Evolutionary conservation across 2,113 vertebrate species (phyloP), one percentile per base, ranked within the genome.

Genomic region (Otis tarda): DNA sequence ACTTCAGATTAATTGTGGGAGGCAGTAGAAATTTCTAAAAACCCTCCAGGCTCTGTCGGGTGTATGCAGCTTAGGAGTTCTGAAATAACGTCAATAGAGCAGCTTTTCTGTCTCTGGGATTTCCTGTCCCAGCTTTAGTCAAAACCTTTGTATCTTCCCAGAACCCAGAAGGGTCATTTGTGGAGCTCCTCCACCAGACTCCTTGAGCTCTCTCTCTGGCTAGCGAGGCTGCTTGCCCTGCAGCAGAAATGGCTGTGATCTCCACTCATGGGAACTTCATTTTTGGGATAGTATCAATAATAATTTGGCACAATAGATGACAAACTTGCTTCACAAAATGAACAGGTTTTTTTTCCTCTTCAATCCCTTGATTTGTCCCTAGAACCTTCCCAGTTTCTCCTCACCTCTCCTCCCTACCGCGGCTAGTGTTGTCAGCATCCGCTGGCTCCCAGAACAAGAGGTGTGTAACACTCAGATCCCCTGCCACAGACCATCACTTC

Each of bases 301-400:
- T 41, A 83, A 47, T 53, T 53, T 53, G 45, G 50, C n/a, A 73
- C 21, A 81, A 49, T 18, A 75, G 60, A 39, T 30, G 45, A 78
- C 49, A 70, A 60, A 45, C 79, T 67, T 59, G 31, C 59, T 93
- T 24, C 68, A 70, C 59, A 31, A 89, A 61, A 73, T 56, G 33
- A 95, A 56, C 6, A 39, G 24, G 21, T 33, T 84, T 95, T 93
- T 73, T 95, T 93, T 43, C 68, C 91, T 78, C 21, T 83, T 69
- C 22, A 68, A 45, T 81, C 56, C 37, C 86, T 92, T 74, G 18
- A 16, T 81, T 64, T 81, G 60, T 37, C 31, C 31, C 47, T 83
- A 67, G 60, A 77, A 67, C 28, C 15, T 43, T 35, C 24, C 19
- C 19, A 5, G 33, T 76, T 90, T 83, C 67, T 82, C 33, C 35